Conservation (phyloP, 2,888 invertebrate genomes). For the Acanthacorydalis orientalis region DNA sequence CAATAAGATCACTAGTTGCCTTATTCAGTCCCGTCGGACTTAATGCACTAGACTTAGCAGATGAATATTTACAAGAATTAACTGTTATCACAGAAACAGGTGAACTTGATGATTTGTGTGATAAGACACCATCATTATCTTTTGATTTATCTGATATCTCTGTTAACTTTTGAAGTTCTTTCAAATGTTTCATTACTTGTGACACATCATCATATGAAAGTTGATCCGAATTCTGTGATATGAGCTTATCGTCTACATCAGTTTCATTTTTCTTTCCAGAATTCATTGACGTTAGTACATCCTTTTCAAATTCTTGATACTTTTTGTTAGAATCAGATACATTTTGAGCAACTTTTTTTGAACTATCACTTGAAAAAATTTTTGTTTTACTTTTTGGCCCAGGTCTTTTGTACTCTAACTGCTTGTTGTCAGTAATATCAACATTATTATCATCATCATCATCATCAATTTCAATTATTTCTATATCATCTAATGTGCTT, state of each 20-base stretch:
- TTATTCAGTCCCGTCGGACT: slow-evolving; percentile 3
- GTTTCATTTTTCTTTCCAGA: neutral
- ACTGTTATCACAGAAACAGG: slow-evolving; percentile 25
- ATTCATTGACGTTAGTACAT: too few relatives aligned
- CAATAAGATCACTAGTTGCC: slow-evolving; percentile 8
- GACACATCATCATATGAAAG: slow-evolving; percentile 23
- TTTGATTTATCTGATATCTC: slow-evolving; percentile 18
- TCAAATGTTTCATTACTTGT: slow-evolving; percentile 29
- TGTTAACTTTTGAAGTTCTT: slow-evolving; percentile 27
- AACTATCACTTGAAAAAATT: slow-evolving; percentile 10
- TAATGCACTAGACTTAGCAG: slow-evolving; percentile 7
- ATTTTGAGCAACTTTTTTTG: slow-evolving; percentile 3
- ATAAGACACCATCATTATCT: slow-evolving; percentile 11
- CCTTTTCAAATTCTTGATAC: too few relatives aligned
- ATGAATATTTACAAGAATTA: slow-evolving; percentile 16
- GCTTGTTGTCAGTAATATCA: too few relatives aligned
- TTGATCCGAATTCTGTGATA: neutral
- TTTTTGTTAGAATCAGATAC: too few relatives aligned
- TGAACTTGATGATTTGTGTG: slow-evolving; percentile 13
- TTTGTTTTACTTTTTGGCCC: slow-evolving; percentile 14
- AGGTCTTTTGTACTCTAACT: slow-evolving; percentile 9
- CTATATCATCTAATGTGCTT: neutral
- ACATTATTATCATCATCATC: slow-evolving; percentile 3
- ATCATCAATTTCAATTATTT: slow-evolving; percentile 6
- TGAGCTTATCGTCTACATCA: neutral